Conservation (phyloP, 1,140 invertebrate species). For the Augochlora pura region DNA sequence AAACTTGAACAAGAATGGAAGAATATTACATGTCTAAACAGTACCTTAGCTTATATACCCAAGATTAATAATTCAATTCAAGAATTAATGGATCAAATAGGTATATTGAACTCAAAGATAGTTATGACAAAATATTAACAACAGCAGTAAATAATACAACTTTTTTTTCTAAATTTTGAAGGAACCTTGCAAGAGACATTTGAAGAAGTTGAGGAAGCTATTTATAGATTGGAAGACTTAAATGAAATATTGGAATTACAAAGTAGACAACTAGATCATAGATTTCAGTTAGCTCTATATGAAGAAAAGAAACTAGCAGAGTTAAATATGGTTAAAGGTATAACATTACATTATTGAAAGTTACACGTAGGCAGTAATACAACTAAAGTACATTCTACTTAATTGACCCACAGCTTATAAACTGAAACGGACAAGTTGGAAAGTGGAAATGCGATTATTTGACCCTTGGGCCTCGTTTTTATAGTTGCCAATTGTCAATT, state of each 20-base stretch:
- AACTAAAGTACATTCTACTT: too few relatives aligned
- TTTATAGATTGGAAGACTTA: slow-evolving; percentile 84
- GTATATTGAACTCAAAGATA: slow-evolving; percentile 63
- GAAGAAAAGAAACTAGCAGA: slow-evolving; percentile 84
- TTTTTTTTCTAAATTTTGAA: slow-evolving; percentile 64
- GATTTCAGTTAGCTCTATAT: slow-evolving; percentile 84
- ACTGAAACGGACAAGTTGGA: too few relatives aligned
- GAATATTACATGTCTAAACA: slow-evolving; percentile 80
- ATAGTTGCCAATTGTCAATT: too few relatives aligned
- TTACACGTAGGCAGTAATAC: too few relatives aligned
- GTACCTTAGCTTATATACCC: slow-evolving; percentile 81
- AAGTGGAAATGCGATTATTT: too few relatives aligned
- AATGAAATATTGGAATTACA: slow-evolving; percentile 85
- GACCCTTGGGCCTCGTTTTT: too few relatives aligned
- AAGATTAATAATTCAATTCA: slow-evolving; percentile 82
- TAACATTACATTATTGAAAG: not conserved
- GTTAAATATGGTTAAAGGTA: slow-evolving; percentile 82
- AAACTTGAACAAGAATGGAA: slow-evolving; percentile 81
- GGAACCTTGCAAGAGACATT: slow-evolving; percentile 83
- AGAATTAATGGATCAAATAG: slow-evolving; percentile 82
- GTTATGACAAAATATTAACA: not conserved
- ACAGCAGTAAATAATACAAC: not conserved
- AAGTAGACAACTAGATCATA: slow-evolving; percentile 83
- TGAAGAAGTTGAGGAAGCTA: slow-evolving; percentile 83
- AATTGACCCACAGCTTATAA: too few relatives aligned